phyloP scores from a whole-genome alignment of 2,113 vertebrate species.

The Genyomyrus donnyi region DNA sequence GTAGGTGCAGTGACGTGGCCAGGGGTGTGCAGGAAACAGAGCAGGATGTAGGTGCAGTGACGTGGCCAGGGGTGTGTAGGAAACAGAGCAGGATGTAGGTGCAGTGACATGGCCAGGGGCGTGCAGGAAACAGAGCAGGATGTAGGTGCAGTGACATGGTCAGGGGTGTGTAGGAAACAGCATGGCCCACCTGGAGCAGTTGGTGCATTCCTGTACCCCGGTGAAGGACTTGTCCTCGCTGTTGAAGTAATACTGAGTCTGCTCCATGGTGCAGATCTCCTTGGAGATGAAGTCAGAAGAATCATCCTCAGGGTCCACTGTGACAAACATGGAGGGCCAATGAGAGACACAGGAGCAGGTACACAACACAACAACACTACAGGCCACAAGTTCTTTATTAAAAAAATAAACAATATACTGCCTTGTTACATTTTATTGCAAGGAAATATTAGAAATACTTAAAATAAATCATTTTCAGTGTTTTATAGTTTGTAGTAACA shows the following conservation, averaged over 20 bases:
- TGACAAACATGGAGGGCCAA: not conserved
- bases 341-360: not conserved
- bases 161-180: not conserved
- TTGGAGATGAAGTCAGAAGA: constrained; percentile 59
- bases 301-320: constrained; percentile 79
- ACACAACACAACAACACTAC: not conserved
- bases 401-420: too few species aligned
- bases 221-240: constrained; percentile 66
- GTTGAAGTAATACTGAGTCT: constrained; percentile 89
- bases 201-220: constrained; percentile 75
- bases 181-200: constrained; percentile 80
- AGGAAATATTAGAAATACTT: too few species aligned
- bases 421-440: too few species aligned
- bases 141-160: not conserved
- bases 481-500: too few species aligned
- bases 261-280: constrained; percentile 89
- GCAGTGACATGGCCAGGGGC: not conserved
- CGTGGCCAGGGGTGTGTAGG: not conserved
- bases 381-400: too few species aligned
- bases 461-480: too few species aligned
- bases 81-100: not conserved
- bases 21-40: too few species aligned
- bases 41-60: not conserved
- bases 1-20: not conserved
- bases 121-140: not conserved